phyloP scores from a whole-genome alignment of 2,888 invertebrate species.

The Lasioglossum vierecki region DNA sequence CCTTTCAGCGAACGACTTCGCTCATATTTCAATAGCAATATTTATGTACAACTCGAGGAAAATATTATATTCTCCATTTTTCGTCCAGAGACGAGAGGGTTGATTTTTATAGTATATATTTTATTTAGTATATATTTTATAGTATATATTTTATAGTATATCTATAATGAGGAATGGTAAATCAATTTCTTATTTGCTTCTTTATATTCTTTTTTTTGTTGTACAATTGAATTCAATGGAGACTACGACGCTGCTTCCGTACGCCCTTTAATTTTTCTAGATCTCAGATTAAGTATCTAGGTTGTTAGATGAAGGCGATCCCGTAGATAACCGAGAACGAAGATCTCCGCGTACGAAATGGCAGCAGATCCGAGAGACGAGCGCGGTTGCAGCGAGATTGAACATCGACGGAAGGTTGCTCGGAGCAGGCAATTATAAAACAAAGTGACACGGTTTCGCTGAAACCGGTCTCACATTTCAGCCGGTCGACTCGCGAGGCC shows the following conservation, averaged over 20 bases:
- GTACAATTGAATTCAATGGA: neutral
- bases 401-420: constrained; percentile 20
- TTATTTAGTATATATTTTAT: no score
- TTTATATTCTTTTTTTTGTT: no score
- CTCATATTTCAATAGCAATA: neutral
- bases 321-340: neutral
- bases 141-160: no score
- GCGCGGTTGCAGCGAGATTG: constrained; percentile 2
- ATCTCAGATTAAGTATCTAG: neutral
- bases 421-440: constrained; percentile 31
- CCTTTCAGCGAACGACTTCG: neutral
- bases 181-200: no score
- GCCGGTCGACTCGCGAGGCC: constrained; percentile 19
- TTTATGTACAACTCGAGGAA: no score
- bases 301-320: neutral
- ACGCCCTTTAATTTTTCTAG: neutral
- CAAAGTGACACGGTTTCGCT: constrained; percentile 25
- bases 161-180: no score
- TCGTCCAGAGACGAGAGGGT: neutral
- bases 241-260: neutral
- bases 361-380: neutral
- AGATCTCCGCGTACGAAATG: neutral
- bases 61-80: neutral
- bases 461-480: constrained; percentile 20
- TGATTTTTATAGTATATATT: neutral